Evolutionary conservation across 2,888 invertebrate species (phyloP).

Genomic region (Odontomyia ornata): DNA sequence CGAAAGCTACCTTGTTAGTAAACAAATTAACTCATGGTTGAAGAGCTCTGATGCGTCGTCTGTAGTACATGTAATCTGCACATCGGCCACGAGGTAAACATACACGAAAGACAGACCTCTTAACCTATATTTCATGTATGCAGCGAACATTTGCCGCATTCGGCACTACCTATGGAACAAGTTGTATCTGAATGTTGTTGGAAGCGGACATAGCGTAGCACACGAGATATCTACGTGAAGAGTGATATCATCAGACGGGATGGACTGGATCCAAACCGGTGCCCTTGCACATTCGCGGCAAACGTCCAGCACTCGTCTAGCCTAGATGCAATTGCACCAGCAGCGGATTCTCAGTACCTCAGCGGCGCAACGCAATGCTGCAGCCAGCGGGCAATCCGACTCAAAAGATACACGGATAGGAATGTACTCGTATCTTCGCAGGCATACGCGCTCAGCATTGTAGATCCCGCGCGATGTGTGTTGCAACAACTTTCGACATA

Average conservation of each 20-base stretch:
- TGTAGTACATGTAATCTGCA: not conserved
- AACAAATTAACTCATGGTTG: not conserved
- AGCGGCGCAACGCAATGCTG: not conserved
- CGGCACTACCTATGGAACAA: not conserved
- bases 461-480: conserved; percentile 19
- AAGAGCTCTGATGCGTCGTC: not conserved
- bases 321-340: conserved; percentile 28
- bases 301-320: conserved; percentile 31
- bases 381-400: not conserved
- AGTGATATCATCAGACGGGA: conserved; percentile 21
- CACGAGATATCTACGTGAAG: conserved; percentile 21
- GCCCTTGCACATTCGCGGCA: conserved; percentile 12
- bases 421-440: not conserved
- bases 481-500: conserved; percentile 33
- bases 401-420: not conserved
- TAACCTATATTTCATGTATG: conserved; percentile 44
- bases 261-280: conserved; percentile 18
- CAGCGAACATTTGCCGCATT: conserved; percentile 10
- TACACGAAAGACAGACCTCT: conserved; percentile 34
- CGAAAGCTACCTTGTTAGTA: no score
- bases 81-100: not conserved
- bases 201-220: conserved; percentile 6
- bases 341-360: conserved; percentile 9
- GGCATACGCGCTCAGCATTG: not conserved
- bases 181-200: not conserved